Conservation (phyloP, 1,140 invertebrate species). For the Metaphire vulgaris region DNA sequence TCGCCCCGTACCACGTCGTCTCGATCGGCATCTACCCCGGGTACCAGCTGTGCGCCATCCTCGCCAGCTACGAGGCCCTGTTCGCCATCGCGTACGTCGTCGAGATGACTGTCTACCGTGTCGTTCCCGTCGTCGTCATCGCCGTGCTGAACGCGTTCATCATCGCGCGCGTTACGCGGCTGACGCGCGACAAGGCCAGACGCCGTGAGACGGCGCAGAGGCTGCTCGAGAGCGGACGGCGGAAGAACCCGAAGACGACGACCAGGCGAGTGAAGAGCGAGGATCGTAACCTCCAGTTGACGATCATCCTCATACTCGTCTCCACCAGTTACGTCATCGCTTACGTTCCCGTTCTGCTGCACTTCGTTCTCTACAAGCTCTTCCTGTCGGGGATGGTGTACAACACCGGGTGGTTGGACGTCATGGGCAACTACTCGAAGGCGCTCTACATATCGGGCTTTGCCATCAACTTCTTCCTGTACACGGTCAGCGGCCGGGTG, state of each 20-base stretch:
- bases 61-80: neutral
- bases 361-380: conserved; percentile 9
- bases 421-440: conserved; percentile 9
- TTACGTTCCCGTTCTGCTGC: neutral
- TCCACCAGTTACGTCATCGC: conserved; percentile 8
- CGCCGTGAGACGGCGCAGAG: no score
- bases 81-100: conserved; percentile 10
- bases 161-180: conserved; percentile 8
- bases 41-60: neutral
- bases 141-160: conserved; percentile 15
- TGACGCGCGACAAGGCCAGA: no score
- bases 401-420: neutral
- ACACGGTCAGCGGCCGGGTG: conserved; percentile 19
- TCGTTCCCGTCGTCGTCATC: conserved; percentile 16
- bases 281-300: conserved; percentile 13
- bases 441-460: conserved; percentile 10
- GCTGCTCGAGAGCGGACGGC: no score
- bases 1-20: neutral
- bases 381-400: neutral
- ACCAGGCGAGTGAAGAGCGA: no score
- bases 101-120: conserved; percentile 14
- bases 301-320: conserved; percentile 16
- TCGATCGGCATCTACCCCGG: neutral
- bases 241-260: no score
- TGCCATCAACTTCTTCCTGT: conserved; percentile 22